These are phyloP conservation scores for Prunella himalayana DNA, from an alignment of 2,113 vertebrate genomes.

Conservation along the genomic window DNA sequence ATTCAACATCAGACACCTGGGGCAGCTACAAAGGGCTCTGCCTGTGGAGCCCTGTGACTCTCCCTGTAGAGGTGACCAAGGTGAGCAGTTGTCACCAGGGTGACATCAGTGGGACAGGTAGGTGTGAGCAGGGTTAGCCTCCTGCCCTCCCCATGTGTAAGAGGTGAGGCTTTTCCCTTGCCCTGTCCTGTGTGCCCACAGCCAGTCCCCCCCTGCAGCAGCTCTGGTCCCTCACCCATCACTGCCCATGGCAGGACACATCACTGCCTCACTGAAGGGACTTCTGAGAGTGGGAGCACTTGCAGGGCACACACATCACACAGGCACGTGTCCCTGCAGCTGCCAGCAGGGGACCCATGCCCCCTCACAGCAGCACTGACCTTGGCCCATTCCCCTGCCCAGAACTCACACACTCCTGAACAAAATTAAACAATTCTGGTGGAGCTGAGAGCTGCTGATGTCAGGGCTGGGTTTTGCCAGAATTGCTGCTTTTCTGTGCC, in stretches of 20 bases:
- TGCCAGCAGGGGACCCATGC: not conserved
- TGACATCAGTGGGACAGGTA: not conserved
- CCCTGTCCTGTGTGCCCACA: not conserved
- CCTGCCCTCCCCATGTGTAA: rapidly evolving
- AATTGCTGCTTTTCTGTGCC: rapidly evolving
- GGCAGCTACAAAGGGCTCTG: not conserved
- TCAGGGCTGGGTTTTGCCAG: not conserved
- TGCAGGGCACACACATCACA: not conserved
- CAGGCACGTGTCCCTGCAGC: not conserved
- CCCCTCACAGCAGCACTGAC: not conserved
- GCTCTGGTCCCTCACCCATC: not conserved
- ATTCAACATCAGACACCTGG: not conserved
- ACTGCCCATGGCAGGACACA: rapidly evolving
- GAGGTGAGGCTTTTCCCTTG: not conserved
- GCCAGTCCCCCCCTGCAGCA: not conserved
- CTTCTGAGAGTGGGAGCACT: not conserved
- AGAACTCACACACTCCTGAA: not conserved
- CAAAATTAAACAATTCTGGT: not conserved
- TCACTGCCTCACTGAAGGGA: rapidly evolving
- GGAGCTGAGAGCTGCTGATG: not conserved
- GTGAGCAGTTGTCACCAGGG: not conserved
- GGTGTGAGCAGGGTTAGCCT: not conserved
- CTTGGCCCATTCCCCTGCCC: not conserved
- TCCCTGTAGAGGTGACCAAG: not conserved
- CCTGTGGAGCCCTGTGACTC: not conserved